phyloP scores from a whole-genome alignment of 2,113 vertebrate genomes.

The Phrynocephalus versicolor region DNA sequence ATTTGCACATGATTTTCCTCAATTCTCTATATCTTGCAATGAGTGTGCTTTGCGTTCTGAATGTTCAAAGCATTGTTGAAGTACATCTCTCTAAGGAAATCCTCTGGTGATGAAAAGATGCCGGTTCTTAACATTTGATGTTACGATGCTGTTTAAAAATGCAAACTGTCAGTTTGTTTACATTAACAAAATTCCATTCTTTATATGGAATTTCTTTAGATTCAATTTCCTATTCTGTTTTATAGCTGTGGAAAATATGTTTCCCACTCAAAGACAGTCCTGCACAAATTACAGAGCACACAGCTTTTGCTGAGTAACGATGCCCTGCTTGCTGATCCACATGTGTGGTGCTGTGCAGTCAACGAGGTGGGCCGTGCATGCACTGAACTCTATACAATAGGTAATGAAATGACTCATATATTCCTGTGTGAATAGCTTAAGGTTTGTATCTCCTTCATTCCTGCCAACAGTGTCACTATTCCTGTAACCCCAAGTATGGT shows the following conservation, averaged over 20 bases:
- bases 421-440: background rate
- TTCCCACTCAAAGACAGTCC: slow-evolving; percentile 38
- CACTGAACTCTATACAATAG: slow-evolving; percentile 75
- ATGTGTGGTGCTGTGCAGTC: slow-evolving; percentile 75
- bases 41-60: no score
- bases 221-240: slow-evolving; percentile 52
- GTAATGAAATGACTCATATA: slow-evolving; percentile 52
- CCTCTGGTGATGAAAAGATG: no score
- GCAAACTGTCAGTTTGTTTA: no score
- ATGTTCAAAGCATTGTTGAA: no score
- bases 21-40: no score
- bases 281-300: slow-evolving; percentile 31
- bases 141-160: background rate
- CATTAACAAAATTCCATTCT: no score
- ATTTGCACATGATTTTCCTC: no score
- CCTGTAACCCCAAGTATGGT: background rate
- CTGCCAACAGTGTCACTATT: background rate
- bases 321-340: slow-evolving; percentile 48
- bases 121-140: no score
- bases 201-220: background rate
- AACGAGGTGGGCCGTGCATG: slow-evolving; percentile 76
- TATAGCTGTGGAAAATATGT: slow-evolving; percentile 70
- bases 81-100: no score
- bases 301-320: slow-evolving; percentile 32
- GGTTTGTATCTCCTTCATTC: background rate